phyloP scores from a whole-genome alignment of 1,140 invertebrate species.

The Hyles vespertilio region DNA sequence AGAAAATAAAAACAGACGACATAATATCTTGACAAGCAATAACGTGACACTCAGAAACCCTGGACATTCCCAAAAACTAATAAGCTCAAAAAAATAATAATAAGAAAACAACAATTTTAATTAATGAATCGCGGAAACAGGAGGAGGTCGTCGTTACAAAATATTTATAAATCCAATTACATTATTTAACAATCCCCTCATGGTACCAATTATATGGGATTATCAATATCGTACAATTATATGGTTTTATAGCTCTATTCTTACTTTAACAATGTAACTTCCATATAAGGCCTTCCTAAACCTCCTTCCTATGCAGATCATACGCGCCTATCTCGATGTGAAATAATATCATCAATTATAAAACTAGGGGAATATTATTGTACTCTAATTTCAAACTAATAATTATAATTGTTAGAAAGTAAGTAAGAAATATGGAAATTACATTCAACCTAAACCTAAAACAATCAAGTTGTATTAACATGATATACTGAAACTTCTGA shows the following conservation, averaged over 20 bases:
- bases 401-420: no score
- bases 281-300: slow-evolving; percentile 40
- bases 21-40: no score
- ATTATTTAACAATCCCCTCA: slow-evolving; percentile 58
- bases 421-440: slow-evolving; percentile 32
- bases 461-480: no score
- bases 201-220: slow-evolving; percentile 43
- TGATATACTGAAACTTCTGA: no score
- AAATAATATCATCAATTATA: no score
- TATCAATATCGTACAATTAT: slow-evolving; percentile 9
- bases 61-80: slow-evolving; percentile 16
- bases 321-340: background rate
- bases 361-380: no score
- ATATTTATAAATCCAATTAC: slow-evolving; percentile 31
- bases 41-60: background rate
- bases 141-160: slow-evolving; percentile 63
- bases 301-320: slow-evolving; percentile 23
- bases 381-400: no score
- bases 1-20: no score
- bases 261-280: slow-evolving; percentile 43
- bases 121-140: slow-evolving; percentile 57
- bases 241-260: background rate
- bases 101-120: slow-evolving; percentile 32
- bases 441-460: slow-evolving; percentile 24
- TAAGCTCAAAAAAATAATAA: slow-evolving; percentile 33